Evolutionary conservation across 2,113 vertebrate species (phyloP), one percentile per base, ranked within the genome.

Genomic region (Dinomys branickii): DNA sequence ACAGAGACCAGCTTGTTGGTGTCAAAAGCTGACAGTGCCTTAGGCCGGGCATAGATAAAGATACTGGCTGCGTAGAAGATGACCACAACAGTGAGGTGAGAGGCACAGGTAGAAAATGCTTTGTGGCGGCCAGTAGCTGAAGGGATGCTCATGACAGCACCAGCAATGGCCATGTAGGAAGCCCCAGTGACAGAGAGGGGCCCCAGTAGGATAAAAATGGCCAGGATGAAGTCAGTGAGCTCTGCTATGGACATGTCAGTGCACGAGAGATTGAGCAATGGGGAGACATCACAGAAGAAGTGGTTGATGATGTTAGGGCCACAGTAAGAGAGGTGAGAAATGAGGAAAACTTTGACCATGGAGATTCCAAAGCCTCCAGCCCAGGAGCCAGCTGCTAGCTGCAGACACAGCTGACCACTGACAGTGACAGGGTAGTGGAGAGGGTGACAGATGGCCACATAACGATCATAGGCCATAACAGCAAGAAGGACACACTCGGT

Each of bases 101-200:
- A 97, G 69, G 95, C 97, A 90, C 98, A 98, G 58, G 98, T 98
- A 0, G 98, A 98, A 83, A 98, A 98, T 38, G 97, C 98, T 90
- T 97, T 98, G 26, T 88, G 94, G 87, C 91, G 90, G 33, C 97
- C 98, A 58, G 96, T 24, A 33, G 94, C 87, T 5, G 97, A 98
- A 10, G 97, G 96, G 28, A 98, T 97, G 16, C 91, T 75, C 91
- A 96, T 82, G 44, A 98, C 87, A 26, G 95, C 97, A n/a, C 96
- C 85, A 13, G 94, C 16, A 24, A 98, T 97, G 47, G 97, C 97
- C 91, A 96, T 47, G n/a, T 98, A 98, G 67, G 97, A 98, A 41
- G 97, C 97, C 1, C 95, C 94, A 30, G 89, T 98, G 67, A 97
- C 97, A 96, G 83, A 94, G 8, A 98, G 94, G 0, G 97, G 97